These are phyloP conservation scores for Stictonetta naevosa DNA, from an alignment of 2,113 vertebrate species.

Conservation along the genomic window DNA sequence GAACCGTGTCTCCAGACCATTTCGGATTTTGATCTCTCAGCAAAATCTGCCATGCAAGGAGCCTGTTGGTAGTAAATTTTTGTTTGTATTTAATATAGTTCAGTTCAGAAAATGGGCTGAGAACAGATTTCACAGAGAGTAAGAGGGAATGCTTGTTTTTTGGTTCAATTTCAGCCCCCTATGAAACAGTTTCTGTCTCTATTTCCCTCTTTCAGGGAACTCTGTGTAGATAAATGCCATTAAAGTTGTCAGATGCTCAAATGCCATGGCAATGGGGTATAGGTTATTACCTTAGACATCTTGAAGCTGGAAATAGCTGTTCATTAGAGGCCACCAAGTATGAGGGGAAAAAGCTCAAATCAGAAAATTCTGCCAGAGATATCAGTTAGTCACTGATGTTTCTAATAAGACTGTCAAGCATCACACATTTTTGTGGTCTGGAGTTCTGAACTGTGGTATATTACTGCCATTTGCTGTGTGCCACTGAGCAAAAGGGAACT, in stretches of 20 bases:
- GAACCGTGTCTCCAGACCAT: background rate
- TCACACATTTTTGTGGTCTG: background rate
- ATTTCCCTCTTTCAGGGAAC: background rate
- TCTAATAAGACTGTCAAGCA: background rate
- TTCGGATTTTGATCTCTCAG: background rate
- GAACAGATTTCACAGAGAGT: background rate
- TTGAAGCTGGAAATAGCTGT: background rate
- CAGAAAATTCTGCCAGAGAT: background rate
- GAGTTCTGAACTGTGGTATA: background rate
- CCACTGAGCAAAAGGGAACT: background rate
- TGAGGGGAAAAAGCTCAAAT: background rate
- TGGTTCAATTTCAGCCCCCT: background rate
- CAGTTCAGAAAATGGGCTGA: background rate
- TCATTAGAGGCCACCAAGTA: background rate
- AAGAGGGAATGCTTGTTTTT: accelerated
- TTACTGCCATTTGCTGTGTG: background rate
- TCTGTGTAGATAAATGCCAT: background rate
- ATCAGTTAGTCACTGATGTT: background rate
- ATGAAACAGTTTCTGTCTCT: background rate
- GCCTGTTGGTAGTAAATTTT: background rate
- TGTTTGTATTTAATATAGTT: background rate
- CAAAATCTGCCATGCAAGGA: background rate
- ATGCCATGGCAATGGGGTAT: background rate
- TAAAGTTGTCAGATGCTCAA: background rate
- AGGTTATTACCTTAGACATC: background rate